These are phyloP conservation scores for Lepidurus arcticus DNA, from an alignment of 1,140 invertebrate species.

Conservation along the genomic window DNA sequence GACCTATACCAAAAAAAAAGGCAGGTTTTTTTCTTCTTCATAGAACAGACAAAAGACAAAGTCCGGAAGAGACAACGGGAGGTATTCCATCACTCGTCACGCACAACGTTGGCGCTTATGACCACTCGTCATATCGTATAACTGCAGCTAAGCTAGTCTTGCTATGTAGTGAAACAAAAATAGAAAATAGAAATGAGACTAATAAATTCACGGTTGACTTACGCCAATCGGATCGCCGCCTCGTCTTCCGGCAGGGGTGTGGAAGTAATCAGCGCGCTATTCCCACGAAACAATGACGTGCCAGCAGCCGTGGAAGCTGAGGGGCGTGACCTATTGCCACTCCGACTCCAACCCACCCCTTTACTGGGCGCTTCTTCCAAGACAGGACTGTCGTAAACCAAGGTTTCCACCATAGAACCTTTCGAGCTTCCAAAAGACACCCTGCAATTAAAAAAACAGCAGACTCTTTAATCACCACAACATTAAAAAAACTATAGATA, in stretches of 20 bases:
- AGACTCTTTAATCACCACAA: neutral
- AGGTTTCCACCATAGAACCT: slow-evolving; percentile 88
- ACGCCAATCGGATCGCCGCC: slow-evolving; percentile 4
- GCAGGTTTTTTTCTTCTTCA: too few species aligned
- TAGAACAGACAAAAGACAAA: too few species aligned
- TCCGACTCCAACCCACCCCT: neutral
- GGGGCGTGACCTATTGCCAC: neutral
- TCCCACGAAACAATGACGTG: neutral
- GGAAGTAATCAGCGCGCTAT: neutral
- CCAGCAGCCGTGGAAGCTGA: neutral
- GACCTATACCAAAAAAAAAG: too few species aligned
- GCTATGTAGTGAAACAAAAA: neutral
- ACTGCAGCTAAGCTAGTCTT: neutral
- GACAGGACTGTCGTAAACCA: slow-evolving; percentile 76
- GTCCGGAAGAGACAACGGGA: slow-evolving; percentile 1
- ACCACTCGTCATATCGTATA: neutral
- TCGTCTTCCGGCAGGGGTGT: slow-evolving; percentile 13
- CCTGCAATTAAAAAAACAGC: slow-evolving; percentile 52
- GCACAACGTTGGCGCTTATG: slow-evolving; percentile 31
- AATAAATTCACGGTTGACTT: slow-evolving; percentile 14
- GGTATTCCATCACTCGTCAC: neutral
- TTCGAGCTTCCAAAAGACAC: slow-evolving; percentile 88
- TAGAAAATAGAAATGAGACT: neutral
- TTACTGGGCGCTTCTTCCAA: slow-evolving; percentile 58
- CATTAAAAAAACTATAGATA: neutral